Evolutionary conservation across 2,888 invertebrate species (phyloP).

Genomic region (Synanthedon myopaeformis): DNA sequence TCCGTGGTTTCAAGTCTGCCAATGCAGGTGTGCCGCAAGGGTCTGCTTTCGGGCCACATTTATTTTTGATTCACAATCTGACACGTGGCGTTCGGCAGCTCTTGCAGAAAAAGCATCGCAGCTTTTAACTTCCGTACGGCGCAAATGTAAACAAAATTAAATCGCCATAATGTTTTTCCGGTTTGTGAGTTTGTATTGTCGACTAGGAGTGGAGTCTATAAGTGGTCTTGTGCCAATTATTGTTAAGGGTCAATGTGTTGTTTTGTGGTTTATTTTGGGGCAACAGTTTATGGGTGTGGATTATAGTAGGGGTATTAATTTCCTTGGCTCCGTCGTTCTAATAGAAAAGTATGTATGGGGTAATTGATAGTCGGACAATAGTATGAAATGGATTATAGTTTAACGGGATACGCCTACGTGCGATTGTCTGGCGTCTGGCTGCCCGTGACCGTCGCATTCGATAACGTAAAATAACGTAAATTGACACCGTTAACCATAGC

Average conservation of each 20-base stretch:
- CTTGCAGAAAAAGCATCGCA: slow-evolving; percentile 59
- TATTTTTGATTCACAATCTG: slow-evolving; percentile 61
- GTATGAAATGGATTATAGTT: not conserved
- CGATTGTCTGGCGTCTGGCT: not conserved
- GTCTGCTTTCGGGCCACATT: slow-evolving; percentile 47
- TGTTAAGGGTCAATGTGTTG: slow-evolving; percentile 5
- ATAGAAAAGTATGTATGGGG: not conserved
- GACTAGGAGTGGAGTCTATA: slow-evolving; percentile 33
- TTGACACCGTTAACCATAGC: not conserved
- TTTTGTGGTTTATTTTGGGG: not conserved
- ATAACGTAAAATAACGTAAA: not conserved
- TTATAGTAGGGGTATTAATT: not conserved
- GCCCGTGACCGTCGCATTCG: not conserved
- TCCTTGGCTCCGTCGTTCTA: not conserved
- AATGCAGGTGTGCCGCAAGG: slow-evolving; percentile 63
- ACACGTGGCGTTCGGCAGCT: slow-evolving; percentile 59
- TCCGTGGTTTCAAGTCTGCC: slow-evolving; percentile 16
- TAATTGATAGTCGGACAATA: not conserved
- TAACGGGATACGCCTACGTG: not conserved
- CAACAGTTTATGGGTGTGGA: not conserved
- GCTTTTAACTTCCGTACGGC: slow-evolving; percentile 54
- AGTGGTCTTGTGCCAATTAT: slow-evolving; percentile 49
- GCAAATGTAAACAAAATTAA: slow-evolving; percentile 63
- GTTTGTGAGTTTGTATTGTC: slow-evolving; percentile 46
- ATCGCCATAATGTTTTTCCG: slow-evolving; percentile 66